phyloP scores from a whole-genome alignment of 2,113 vertebrate species.

The Bettongia penicillata region DNA sequence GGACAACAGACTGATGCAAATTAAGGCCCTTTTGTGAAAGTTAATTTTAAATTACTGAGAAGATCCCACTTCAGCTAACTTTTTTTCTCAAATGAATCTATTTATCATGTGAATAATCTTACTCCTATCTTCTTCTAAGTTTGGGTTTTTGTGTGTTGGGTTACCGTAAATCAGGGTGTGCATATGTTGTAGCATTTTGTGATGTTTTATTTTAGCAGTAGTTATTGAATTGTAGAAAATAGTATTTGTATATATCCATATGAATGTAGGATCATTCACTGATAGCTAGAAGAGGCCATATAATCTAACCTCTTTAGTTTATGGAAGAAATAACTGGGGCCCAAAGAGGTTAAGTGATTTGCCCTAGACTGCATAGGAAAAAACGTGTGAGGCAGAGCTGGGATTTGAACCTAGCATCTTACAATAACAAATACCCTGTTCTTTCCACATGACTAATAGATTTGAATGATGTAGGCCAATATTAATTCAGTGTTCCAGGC shows the following conservation, averaged over 20 bases:
- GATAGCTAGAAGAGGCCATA: not conserved
- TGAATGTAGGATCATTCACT: not conserved
- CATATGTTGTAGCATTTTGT: not conserved
- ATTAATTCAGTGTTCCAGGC: not conserved
- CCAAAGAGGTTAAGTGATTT: not conserved
- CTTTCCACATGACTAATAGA: not conserved
- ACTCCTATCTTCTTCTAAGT: not conserved
- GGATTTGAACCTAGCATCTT: not conserved
- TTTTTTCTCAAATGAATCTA: not conserved
- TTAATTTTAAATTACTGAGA: constrained; percentile 12
- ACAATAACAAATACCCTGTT: not conserved
- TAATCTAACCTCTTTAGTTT: not conserved
- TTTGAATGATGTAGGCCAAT: not conserved
- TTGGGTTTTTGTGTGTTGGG: not conserved
- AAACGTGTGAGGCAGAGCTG: not conserved
- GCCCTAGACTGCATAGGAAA: not conserved
- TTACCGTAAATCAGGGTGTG: not conserved
- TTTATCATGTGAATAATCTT: constrained; percentile 5
- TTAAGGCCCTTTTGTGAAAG: not conserved
- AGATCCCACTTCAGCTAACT: not conserved
- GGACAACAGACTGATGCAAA: not conserved
- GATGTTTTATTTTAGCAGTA: constrained; percentile 18
- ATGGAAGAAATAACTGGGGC: not conserved
- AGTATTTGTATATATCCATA: not conserved
- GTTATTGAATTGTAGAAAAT: not conserved